Evolutionary conservation across 2,888 invertebrate species (phyloP).

Genomic region (Linnaemya tessellans): DNA sequence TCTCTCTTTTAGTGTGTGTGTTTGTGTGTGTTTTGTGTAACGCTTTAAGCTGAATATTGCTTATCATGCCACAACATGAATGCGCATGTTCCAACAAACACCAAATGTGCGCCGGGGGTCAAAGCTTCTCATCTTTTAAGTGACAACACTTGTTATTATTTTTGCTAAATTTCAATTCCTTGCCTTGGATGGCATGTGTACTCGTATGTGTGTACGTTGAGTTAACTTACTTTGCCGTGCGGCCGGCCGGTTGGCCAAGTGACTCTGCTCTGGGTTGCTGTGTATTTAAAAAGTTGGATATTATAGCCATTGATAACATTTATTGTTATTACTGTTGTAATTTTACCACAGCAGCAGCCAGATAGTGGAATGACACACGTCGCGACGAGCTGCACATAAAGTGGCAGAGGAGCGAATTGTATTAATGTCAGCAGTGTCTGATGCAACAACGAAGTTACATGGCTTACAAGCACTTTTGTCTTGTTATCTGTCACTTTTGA

Average conservation of each 20-base stretch:
- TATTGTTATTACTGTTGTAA: constrained; percentile 58
- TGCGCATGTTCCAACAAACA: constrained; percentile 31
- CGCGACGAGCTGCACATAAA: constrained; percentile 17
- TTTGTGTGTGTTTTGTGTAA: constrained; percentile 29
- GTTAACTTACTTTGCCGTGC: constrained; percentile 40
- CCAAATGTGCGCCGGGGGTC: constrained; percentile 22
- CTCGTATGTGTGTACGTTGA: background rate
- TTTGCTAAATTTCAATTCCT: constrained; percentile 59
- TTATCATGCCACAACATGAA: constrained; percentile 34
- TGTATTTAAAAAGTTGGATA: constrained; percentile 52
- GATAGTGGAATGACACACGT: constrained; percentile 20
- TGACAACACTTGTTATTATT: constrained; percentile 71
- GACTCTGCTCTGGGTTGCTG: constrained; percentile 2
- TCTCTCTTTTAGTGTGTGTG: background rate
- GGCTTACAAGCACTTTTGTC: constrained; percentile 60
- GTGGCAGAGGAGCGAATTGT: constrained; percentile 22
- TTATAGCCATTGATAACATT: constrained; percentile 67
- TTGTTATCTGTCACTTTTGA: constrained; percentile 71
- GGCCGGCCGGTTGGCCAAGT: background rate
- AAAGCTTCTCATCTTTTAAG: constrained; percentile 64
- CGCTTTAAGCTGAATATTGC: constrained; percentile 55
- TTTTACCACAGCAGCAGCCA: constrained; percentile 34
- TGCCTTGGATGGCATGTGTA: background rate
- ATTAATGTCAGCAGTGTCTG: constrained; percentile 2
- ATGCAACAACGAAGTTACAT: constrained; percentile 40